These are phyloP conservation scores for Hucho hucho DNA, from an alignment of 2,113 vertebrate species.

Conservation along the genomic window DNA sequence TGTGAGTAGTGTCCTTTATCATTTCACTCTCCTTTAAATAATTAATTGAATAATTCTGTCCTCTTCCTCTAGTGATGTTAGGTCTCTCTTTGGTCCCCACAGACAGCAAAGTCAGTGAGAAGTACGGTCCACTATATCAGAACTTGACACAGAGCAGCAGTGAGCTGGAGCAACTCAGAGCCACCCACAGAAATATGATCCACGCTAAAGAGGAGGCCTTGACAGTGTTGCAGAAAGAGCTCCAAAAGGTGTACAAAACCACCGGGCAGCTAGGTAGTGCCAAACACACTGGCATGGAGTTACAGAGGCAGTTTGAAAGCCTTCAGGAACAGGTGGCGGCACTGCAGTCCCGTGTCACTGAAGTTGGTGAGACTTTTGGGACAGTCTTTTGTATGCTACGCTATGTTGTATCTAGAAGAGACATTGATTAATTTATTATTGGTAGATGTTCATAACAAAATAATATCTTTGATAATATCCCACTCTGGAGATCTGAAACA, in stretches of 20 bases:
- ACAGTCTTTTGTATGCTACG: background rate
- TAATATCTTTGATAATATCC: no score
- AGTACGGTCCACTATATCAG: constrained; percentile 26
- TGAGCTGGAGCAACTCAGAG: constrained; percentile 53
- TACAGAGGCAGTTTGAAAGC: constrained; percentile 23
- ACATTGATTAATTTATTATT: background rate
- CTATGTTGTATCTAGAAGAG: background rate
- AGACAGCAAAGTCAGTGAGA: constrained; percentile 51
- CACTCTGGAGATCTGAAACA: background rate
- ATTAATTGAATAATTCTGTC: no score
- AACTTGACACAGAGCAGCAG: constrained; percentile 27
- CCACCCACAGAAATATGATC: constrained; percentile 28
- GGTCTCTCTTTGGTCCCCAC: background rate
- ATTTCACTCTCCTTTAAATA: no score
- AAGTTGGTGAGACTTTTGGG: constrained; percentile 53
- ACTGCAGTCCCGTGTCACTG: constrained; percentile 49
- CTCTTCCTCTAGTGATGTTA: background rate
- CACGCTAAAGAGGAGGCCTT: constrained; percentile 28
- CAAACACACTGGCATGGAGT: constrained; percentile 22
- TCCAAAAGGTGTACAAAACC: constrained; percentile 7
- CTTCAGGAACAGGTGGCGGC: constrained; percentile 32
- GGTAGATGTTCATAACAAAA: no score
- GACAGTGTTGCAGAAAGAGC: constrained; percentile 32
- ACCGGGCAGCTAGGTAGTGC: constrained; percentile 48
- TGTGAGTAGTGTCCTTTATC: no score